Evolutionary conservation across 2,888 invertebrate species (phyloP), one percentile per base, ranked within the genome.

Genomic region (Amblyjoppa proteus): DNA sequence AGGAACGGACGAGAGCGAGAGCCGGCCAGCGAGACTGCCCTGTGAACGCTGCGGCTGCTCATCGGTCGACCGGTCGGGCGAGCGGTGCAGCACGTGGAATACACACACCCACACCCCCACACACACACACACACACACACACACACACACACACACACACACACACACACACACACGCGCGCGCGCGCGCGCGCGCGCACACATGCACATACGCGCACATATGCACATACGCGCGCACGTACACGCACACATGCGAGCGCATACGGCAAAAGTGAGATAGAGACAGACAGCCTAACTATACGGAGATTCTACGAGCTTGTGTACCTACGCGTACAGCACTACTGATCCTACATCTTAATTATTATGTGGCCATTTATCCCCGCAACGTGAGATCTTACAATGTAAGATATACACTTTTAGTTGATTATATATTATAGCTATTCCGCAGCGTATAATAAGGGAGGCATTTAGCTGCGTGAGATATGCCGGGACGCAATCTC

Each of bases 281-380:
- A 69, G 25, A 45, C 25, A 69, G 45, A 69, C 5, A 49, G 70
- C 16, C 28, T 25, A 53, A 53, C 53, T 25, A 66, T 66, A 68
- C 83, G 38, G 49, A 66, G 56, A 80, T 83, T 74, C 73, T 83
- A 81, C 83, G 31, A 73, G 77, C 56, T 51, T 83, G 61, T 80
- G 76, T 82, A 76, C 74, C 68, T 73, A 78, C 51, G 61, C 76
- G 61, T 53, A 56, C 68, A 68, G 66, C 31, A 71, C 70, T 34
- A 79, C 79, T 56, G 85, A 85, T 85, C 80, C 80, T 69, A 85
- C 85, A 85, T 83, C 85, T 85, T 85, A 83, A 85, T 85, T 83
- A 85, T 85, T 85, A 73, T 61, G 28, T 49, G 73, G 64, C 83
- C 73, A 85, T 85, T 83, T 85, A 85, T 85, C 85, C 83, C 64